Base-by-base conservation (phyloP, 2,797 vertebrate species). In the Pipistrellus nathusii region DNA sequence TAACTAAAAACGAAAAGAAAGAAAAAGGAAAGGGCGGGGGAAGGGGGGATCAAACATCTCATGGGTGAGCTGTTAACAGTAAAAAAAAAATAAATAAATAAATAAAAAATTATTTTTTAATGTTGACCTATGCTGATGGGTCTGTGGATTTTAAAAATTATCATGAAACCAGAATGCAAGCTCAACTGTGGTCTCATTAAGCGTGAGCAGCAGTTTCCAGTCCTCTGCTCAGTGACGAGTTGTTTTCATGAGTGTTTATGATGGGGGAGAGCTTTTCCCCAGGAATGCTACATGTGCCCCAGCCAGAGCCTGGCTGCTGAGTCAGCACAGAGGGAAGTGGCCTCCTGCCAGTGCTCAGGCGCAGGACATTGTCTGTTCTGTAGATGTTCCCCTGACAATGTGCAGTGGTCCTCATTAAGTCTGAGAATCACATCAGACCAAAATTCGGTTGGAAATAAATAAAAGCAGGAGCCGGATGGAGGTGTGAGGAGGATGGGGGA, bases 321-420 rank as follows among this genome's bases (percentile, higher is more conserved):
- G 91, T 97, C 92, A 83, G 97, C 96, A 87, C 75, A 62, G 95
- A 94, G 88, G 55, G 44, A 83, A 55, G 25, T 93, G 96, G 94
- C 89, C 86, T 94, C 78, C 96, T 95, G 95, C 97, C 96, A 96
- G 93, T 0, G 0, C 94, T 85, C 0, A 0, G 57, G 83, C 85
- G 92, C 94, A 59, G 86, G 83, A 38, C 94, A 75, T 76, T 96
- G 97, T 94, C 96, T 93, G 35, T 71, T 84, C 51, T 53, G 85
- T 88, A 90, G 88, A 73, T 96, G 68, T 30, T 92, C 95, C 82
- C 66, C 82, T 69, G 27, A 53, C 76, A 71, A 51, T 35, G 76
- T 23, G 68, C 72, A 14, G 35, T 90, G 84, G 89, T 90, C 88
- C 93, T 92, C 89, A 38, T 85, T 84, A 68, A 35, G 46, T 68